phyloP scores from a whole-genome alignment of 1,140 invertebrate species.

The Varroa destructor region DNA sequence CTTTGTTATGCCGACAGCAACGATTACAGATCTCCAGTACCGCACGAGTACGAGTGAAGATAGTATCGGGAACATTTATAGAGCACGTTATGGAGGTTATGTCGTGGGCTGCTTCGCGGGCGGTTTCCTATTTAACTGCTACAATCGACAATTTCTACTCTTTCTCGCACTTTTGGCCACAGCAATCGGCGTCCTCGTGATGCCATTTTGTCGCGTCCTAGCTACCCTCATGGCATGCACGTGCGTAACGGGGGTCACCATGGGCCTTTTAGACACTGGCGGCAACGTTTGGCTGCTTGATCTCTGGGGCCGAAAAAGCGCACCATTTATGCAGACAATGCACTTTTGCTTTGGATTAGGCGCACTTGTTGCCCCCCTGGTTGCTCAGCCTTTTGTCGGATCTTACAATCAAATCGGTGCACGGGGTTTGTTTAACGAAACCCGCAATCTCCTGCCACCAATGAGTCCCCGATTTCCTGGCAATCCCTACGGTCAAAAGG shows the following conservation, averaged over 20 bases:
- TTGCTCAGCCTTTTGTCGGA: constrained; percentile 43
- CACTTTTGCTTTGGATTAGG: constrained; percentile 48
- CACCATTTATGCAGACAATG: constrained; percentile 45
- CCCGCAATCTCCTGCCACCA: background rate
- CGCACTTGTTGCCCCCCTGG: constrained; percentile 45
- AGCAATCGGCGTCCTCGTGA: constrained; percentile 30
- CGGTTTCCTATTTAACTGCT: constrained; percentile 31
- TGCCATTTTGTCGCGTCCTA: constrained; percentile 30
- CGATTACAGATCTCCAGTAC: constrained; percentile 21
- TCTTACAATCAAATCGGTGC: constrained; percentile 22
- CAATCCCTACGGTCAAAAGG: background rate
- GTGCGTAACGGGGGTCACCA: constrained; percentile 31
- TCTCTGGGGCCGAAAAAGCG: constrained; percentile 44
- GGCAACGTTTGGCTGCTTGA: constrained; percentile 32
- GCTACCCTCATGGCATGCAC: constrained; percentile 30
- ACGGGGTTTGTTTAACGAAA: background rate
- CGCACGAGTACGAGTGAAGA: constrained; percentile 12
- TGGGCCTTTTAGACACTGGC: constrained; percentile 32
- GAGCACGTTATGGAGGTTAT: constrained; percentile 22
- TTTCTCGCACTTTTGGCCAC: constrained; percentile 30
- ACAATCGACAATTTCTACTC: constrained; percentile 31
- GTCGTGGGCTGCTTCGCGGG: constrained; percentile 27
- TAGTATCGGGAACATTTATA: constrained; percentile 11
- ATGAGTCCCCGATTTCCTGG: background rate
- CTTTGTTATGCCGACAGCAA: constrained; percentile 23